Evolutionary conservation across 2,888 invertebrate genomes (phyloP).

Genomic region (Parnassius smintheus): DNA sequence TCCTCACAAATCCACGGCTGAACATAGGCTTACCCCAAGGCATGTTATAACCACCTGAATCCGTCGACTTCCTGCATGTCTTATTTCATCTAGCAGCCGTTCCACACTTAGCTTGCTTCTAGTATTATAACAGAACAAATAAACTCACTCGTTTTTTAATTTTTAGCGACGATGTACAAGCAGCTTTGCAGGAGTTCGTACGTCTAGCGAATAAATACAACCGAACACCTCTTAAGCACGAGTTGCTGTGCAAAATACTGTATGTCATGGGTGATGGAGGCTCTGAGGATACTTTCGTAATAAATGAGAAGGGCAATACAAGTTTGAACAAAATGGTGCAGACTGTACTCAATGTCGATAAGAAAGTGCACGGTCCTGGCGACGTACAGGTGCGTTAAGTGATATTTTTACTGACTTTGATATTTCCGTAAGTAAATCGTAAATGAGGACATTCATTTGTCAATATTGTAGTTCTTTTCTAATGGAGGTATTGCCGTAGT

Average conservation of each 20-base stretch:
- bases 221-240: slow-evolving; percentile 84
- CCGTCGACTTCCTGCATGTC: too few relatives aligned
- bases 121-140: too few relatives aligned
- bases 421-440: too few relatives aligned
- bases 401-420: background rate
- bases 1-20: too few relatives aligned
- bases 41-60: too few relatives aligned
- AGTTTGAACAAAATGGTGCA: slow-evolving; percentile 54
- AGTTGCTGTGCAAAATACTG: slow-evolving; percentile 73
- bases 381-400: slow-evolving; percentile 59
- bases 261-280: slow-evolving; percentile 54
- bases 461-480: too few relatives aligned
- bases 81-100: too few relatives aligned
- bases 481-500: too few relatives aligned
- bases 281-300: slow-evolving; percentile 56
- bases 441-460: too few relatives aligned
- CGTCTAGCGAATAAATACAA: slow-evolving; percentile 73
- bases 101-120: too few relatives aligned
- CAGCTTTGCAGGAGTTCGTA: slow-evolving; percentile 80
- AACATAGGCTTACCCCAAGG: too few relatives aligned
- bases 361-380: slow-evolving; percentile 59
- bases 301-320: slow-evolving; percentile 50
- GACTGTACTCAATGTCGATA: slow-evolving; percentile 52
- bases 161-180: slow-evolving; percentile 64
- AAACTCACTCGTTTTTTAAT: background rate